These are phyloP conservation scores for Palythoa grandis DNA, from an alignment of 92 coral and sea anemone genomes.

Conservation along the genomic window DNA sequence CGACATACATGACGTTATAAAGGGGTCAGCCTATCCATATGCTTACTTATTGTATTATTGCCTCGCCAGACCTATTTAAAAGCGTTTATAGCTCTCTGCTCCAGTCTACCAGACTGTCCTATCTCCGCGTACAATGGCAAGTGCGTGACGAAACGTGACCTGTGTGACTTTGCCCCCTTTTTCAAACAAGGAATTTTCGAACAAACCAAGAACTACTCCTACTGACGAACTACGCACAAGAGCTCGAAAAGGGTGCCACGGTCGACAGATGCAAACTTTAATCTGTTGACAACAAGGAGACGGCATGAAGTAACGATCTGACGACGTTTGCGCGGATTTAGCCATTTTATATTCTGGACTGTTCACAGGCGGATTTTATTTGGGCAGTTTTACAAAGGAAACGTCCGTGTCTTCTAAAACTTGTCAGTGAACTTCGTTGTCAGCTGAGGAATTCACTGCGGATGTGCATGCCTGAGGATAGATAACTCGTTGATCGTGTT, in stretches of 20 bases:
- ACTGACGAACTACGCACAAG: constrained; percentile 9
- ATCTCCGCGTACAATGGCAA: constrained; percentile 86
- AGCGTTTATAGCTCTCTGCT: constrained; percentile 82
- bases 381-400: neutral
- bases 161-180: constrained; percentile 94
- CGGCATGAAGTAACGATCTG: too few species aligned
- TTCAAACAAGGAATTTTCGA: constrained; percentile 99
- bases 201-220: constrained; percentile 90
- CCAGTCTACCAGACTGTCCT: constrained; percentile 89
- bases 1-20: too few species aligned
- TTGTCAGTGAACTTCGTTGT: neutral
- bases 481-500: too few species aligned
- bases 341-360: neutral
- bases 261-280: neutral
- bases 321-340: neutral
- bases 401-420: neutral
- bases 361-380: neutral
- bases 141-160: constrained; percentile 86
- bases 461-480: too few species aligned
- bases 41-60: neutral
- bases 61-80: constrained; percentile 79
- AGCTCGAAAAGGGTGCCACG: neutral
- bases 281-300: neutral
- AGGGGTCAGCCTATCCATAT: neutral
- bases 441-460: too few species aligned